Base-by-base conservation (phyloP, 2,113 vertebrate genomes). In the Nestor notabilis region DNA sequence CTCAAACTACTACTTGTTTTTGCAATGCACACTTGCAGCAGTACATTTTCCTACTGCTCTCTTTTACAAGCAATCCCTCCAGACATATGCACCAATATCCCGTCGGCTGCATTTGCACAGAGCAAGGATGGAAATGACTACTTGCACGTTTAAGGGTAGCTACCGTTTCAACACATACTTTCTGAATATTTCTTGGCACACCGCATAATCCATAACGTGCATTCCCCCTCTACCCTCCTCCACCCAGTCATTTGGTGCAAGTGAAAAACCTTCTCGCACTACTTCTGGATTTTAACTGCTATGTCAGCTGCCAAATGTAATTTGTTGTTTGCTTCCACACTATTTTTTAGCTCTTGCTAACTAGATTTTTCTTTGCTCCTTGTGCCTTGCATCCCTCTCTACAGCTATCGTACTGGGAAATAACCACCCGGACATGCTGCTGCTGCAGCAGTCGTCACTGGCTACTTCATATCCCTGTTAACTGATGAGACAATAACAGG, bases 291-390 rank as follows among this genome's bases (percentile, higher is more conserved):
- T 95, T 75, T 53, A 89, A 96, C 92, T 93, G 94, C 94, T 90
- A 93, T 96, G 97, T 97, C 97, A 98, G 98, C 97, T 98, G 97
- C 95, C 95, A 96, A 94, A 95, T 80, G 82, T 33, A 95, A 98
- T 98, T 96, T 97, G 92, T 97, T 89, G 81, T 96, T 98, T 97
- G 87, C 93, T 97, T 94, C 95, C 83, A 90, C 77, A 95, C 15
- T 89, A 85, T 85, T 90, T 96, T 95, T 97, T 56, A 77, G 90
- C 77, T 93, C 52, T 90, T 82, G 50, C 91, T 83, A 93, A 95
- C 87, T 93, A 72, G 79, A 94, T 96, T 94, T 92, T 61, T 70
- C 70, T 86, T 74, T 83, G 90, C 81, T 92, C 49, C 52, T 89
- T 95, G 89, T 97, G 97, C 74, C 88, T 95, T 75, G 72, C 86